Evolutionary conservation across 2,113 vertebrate species (phyloP).

Genomic region (Pedionomus torquatus): DNA sequence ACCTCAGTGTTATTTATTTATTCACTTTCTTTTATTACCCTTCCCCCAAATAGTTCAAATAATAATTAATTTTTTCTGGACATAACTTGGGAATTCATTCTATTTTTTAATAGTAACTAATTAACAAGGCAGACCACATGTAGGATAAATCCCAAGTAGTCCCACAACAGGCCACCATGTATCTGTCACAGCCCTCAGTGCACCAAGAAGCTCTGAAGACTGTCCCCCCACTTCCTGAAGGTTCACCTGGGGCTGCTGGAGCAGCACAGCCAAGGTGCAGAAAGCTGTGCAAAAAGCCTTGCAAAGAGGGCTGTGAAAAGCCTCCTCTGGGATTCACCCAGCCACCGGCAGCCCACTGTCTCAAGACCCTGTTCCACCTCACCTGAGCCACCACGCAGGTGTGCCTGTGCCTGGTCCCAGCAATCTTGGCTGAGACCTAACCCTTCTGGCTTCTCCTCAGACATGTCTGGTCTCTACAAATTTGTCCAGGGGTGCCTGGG

Average conservation of each 20-base stretch:
- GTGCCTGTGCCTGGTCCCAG: too few relatives aligned
- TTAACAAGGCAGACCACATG: neutral
- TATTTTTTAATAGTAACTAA: neutral
- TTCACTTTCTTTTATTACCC: neutral
- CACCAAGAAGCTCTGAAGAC: neutral
- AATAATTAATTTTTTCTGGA: neutral
- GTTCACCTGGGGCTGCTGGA: neutral
- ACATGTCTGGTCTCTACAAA: rapidly evolving
- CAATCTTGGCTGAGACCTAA: neutral
- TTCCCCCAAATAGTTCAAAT: neutral
- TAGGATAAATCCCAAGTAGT: neutral
- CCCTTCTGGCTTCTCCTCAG: neutral
- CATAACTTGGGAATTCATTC: neutral
- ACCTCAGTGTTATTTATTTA: neutral
- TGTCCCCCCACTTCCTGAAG: rapidly evolving
- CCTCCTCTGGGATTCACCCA: neutral
- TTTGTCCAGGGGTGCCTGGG: neutral
- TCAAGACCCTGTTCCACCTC: too few relatives aligned
- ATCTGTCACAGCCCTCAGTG: too few relatives aligned
- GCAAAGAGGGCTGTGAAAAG: neutral
- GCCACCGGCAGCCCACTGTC: neutral
- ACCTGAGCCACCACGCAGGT: neutral
- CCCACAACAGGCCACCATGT: neutral
- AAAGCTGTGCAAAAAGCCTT: neutral
- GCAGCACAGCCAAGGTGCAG: neutral